A percentile compares a stretch with the other conserved stretches of the same genome.
phyloP scores from a whole-genome alignment of 64 coral and sea anemone species.

The Pocillopora verrucosa region DNA sequence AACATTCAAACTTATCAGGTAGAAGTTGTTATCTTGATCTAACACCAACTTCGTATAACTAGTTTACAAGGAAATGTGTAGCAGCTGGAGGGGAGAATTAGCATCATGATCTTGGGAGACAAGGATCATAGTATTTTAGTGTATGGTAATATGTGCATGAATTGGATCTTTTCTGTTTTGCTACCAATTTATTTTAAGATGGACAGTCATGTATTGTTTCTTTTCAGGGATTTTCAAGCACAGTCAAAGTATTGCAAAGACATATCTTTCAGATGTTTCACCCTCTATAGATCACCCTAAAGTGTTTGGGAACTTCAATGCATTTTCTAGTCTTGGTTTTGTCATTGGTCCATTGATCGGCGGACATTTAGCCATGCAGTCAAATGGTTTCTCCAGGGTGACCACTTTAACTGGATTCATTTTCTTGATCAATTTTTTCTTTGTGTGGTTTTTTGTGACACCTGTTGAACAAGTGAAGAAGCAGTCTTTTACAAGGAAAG shows the following conservation, averaged over 20 bases:
- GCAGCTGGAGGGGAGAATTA: too few relatives aligned
- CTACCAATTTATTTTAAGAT: neutral
- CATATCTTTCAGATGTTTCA: constrained; percentile 83
- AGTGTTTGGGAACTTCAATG: constrained; percentile 94
- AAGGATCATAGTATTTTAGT: neutral
- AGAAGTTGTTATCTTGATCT: too few relatives aligned
- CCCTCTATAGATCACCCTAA: constrained; percentile 57
- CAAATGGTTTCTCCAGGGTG: constrained; percentile 85
- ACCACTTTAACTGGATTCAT: constrained; percentile 47
- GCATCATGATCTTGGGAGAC: too few relatives aligned
- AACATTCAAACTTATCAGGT: too few relatives aligned
- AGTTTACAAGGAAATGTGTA: too few relatives aligned
- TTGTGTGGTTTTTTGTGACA: constrained; percentile 70
- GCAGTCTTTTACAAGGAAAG: neutral
- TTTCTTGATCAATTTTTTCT: constrained; percentile 63
- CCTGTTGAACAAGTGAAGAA: constrained; percentile 6
- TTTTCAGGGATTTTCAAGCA: constrained; percentile 91
- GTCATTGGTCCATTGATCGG: constrained; percentile 95
- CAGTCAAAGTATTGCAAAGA: constrained; percentile 75
- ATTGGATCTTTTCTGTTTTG: neutral
- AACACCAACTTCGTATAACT: too few relatives aligned
- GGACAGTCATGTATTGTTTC: neutral
- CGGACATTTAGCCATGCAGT: constrained; percentile 82
- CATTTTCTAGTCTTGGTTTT: constrained; percentile 87
- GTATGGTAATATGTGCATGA: neutral